Evolutionary conservation across 2,113 vertebrate species (phyloP).

Genomic region (Chaetorhynchus papuensis): DNA sequence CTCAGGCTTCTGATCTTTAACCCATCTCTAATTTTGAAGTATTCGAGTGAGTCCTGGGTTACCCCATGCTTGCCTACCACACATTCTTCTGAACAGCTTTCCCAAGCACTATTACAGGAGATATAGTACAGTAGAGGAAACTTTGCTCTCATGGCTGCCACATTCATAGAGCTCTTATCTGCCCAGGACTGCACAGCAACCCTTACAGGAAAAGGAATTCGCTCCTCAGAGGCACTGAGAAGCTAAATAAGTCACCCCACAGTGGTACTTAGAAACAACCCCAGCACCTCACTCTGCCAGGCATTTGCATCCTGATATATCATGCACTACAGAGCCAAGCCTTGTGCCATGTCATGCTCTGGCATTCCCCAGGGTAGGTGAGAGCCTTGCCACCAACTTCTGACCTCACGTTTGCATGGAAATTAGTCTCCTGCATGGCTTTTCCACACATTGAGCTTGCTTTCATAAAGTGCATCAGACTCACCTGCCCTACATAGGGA

Average conservation of each 20-base stretch:
- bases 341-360: neutral
- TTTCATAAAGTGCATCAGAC: neutral
- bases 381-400: neutral
- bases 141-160: neutral
- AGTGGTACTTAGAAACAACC: neutral
- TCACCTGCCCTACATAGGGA: neutral
- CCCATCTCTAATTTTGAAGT: constrained; percentile 24
- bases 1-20: constrained; percentile 12
- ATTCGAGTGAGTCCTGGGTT: neutral
- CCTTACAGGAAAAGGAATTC: neutral
- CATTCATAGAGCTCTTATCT: neutral
- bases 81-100: neutral
- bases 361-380: neutral
- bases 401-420: neutral
- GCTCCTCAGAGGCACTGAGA: neutral
- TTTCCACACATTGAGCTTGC: neutral
- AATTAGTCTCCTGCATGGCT: neutral
- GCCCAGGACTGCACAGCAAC: neutral
- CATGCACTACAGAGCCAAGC: neutral
- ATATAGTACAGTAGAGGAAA: neutral
- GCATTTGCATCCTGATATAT: neutral
- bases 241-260: neutral
- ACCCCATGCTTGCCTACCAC: neutral
- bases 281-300: neutral
- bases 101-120: neutral